Evolutionary conservation across 2,888 invertebrate species (phyloP), one percentile per base, ranked within the genome.

Genomic region (Nomada hirtipes): DNA sequence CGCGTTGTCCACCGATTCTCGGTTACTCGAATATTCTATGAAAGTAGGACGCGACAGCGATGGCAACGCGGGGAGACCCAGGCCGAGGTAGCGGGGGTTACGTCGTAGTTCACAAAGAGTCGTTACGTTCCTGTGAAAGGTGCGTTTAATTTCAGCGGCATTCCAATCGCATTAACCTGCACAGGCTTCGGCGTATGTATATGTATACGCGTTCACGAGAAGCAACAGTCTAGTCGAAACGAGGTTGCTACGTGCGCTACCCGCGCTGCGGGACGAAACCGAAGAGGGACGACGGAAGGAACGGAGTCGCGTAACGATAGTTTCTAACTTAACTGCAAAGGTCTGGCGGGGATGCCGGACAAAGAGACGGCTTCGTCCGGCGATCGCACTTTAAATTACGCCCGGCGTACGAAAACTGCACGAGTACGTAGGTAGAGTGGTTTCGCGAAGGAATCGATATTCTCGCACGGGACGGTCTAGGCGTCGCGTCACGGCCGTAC

Each of bases 111-210:
- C 78, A 80, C 74, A 69, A 75, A 83, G 77, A 86, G 73, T 91
- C 91, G 89, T 92, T 93, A 92, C 92, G 91, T 92, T 61, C 92
- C 91, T 89, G 91, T 92, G 89, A 90, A 91, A 91, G 90, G 92
- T 91, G 90, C 88, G 91, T 92, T 92, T 93, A 92, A 92, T 93
- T 93, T 93, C 92, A 92, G 89, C 92, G 91, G 92, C 91, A 92
- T 93, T 93, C 92, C 92, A 91, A 92, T 83, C 92, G 92, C 91
- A 90, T 93, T 93, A 91, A 92, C 78, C 72, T 84, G 29, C 26
- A 18, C 18, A 76, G 72, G 79, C 76, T 71, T 53, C 53, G 20
- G 15, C 18, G 13, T 23, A 47, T 23, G 36, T 44, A 60, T 7
- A 36, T 44, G 53, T 36, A 36, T 36, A 47, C 10, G 47, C 47